Evolutionary conservation across 35 echinoderm and acorn worm species (phyloP).

Genomic region (Ophiothrix spiculata): DNA sequence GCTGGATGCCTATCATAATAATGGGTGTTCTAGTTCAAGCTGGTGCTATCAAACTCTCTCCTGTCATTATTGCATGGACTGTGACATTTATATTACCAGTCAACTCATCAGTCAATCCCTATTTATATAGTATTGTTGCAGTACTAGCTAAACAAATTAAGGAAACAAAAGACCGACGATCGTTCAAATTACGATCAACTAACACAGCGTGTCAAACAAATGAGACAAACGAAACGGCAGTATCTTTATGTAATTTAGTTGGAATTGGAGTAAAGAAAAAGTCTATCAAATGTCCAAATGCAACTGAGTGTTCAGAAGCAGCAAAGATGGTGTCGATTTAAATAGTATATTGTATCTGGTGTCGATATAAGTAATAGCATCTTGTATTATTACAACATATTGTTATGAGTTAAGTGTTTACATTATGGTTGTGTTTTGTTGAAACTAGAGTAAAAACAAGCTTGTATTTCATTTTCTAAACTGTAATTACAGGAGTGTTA

Average conservation of each 20-base stretch:
- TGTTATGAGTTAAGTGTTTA: too few species aligned
- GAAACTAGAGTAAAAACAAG: too few species aligned
- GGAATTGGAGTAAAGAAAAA: neutral
- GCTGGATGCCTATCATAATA: conserved; percentile 81
- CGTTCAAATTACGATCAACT: neutral
- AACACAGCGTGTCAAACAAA: neutral
- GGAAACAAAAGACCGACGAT: neutral
- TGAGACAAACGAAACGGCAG: neutral
- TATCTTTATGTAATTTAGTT: neutral
- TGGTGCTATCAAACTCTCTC: conserved; percentile 26
- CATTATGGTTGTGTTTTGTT: too few species aligned
- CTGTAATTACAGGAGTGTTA: too few species aligned
- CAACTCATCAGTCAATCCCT: conserved; percentile 77
- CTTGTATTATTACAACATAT: too few species aligned
- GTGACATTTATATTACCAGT: conserved; percentile 75
- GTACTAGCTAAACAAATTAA: neutral
- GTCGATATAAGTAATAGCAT: too few species aligned
- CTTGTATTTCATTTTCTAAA: too few species aligned
- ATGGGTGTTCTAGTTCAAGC: conserved; percentile 57
- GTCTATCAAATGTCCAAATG: neutral
- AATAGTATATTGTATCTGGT: too few species aligned
- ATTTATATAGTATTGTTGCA: conserved; percentile 51
- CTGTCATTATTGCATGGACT: conserved; percentile 61
- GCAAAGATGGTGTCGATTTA: too few species aligned
- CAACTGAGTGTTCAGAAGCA: neutral